Conservation (phyloP, 2,113 vertebrate genomes). For the Motacilla tschutschensis region DNA sequence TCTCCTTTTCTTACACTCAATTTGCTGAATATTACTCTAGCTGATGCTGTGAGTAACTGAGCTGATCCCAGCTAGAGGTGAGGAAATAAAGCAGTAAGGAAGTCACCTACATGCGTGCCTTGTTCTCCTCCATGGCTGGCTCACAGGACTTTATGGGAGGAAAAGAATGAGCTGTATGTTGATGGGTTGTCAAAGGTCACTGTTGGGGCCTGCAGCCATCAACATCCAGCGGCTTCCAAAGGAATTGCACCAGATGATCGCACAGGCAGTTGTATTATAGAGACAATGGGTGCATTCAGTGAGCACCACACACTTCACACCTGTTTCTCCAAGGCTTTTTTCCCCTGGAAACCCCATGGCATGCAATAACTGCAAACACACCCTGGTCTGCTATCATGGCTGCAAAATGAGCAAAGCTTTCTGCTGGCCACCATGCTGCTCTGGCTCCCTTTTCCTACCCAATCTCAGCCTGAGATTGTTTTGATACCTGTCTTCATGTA, state of each 20-base stretch:
- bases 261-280: not conserved
- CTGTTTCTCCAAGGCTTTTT: not conserved
- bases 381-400: not conserved
- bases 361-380: not conserved
- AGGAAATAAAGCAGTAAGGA: not conserved
- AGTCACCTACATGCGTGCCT: not conserved
- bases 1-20: not conserved
- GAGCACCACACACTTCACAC: not conserved
- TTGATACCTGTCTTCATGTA: conserved; percentile 3
- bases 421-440: not conserved
- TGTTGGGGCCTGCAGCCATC: not conserved
- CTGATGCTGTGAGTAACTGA: not conserved
- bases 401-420: conserved; percentile 6
- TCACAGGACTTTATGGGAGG: not conserved
- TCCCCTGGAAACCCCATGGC: not conserved
- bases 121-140: not conserved
- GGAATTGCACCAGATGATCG: not conserved
- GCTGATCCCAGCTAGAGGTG: not conserved
- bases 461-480: not conserved
- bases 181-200: not conserved
- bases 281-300: not conserved
- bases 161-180: not conserved
- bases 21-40: not conserved
- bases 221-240: not conserved
- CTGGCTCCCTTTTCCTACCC: conserved; percentile 1